These are phyloP conservation scores for Ibidorhyncha struthersii DNA, from an alignment of 2,113 vertebrate species.

Conservation along the genomic window DNA sequence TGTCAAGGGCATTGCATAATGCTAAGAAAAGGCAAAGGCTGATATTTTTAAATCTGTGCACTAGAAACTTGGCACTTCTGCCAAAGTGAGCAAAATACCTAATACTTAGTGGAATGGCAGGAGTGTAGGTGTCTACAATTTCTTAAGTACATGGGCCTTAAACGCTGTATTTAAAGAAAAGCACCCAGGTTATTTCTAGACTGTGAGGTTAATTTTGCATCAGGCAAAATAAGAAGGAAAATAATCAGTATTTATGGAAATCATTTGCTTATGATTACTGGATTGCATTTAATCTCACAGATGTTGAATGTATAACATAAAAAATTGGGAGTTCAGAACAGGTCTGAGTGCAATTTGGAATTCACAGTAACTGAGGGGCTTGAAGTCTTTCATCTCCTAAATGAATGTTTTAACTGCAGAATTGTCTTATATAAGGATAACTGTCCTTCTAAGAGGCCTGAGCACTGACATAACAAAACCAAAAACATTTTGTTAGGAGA, in stretches of 20 bases:
- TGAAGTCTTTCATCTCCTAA: background rate
- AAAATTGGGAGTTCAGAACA: background rate
- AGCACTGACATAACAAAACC: background rate
- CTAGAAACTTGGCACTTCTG: background rate
- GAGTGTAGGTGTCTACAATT: background rate
- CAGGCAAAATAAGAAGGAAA: background rate
- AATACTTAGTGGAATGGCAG: background rate
- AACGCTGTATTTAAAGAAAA: background rate
- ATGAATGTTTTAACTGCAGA: background rate
- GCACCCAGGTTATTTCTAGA: background rate
- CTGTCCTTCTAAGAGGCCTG: background rate
- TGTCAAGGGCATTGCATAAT: background rate
- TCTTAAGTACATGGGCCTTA: background rate
- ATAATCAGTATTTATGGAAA: background rate
- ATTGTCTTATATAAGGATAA: background rate
- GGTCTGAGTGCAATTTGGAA: background rate
- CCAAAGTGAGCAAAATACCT: background rate
- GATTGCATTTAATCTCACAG: background rate
- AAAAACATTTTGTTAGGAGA: background rate
- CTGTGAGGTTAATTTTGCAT: background rate
- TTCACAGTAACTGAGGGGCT: background rate
- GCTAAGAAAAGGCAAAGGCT: background rate
- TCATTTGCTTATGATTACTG: background rate
- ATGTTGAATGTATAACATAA: background rate
- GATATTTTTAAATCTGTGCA: background rate